These are phyloP conservation scores for Echinarachnius parma DNA, from an alignment of 53 echinoderm and acorn worm species.

Conservation along the genomic window DNA sequence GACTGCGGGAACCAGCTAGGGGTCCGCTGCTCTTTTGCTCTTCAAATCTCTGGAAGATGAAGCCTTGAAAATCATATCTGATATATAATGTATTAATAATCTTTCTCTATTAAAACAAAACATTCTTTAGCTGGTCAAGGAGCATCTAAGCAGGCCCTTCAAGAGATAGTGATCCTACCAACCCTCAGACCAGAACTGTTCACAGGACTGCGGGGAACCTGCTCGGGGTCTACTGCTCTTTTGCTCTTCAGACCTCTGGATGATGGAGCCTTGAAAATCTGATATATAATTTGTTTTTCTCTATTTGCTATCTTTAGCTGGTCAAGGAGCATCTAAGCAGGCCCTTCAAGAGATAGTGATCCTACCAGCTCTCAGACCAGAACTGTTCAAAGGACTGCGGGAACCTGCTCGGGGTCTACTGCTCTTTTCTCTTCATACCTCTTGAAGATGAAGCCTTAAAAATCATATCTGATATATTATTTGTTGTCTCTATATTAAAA, in stretches of 20 bases:
- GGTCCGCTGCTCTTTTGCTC: slow-evolving; percentile 74
- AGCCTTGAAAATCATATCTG: too few species aligned
- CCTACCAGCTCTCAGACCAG: slow-evolving; percentile 80
- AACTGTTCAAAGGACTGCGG: slow-evolving; percentile 85
- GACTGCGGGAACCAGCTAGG: slow-evolving; percentile 74
- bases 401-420: slow-evolving; percentile 88
- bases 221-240: slow-evolving; percentile 73
- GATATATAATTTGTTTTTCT: background rate
- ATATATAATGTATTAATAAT: too few species aligned
- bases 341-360: slow-evolving; percentile 92
- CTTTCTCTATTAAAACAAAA: too few species aligned
- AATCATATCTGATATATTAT: too few species aligned
- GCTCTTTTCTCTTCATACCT: slow-evolving; percentile 85
- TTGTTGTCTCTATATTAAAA: too few species aligned
- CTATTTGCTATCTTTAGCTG: slow-evolving; percentile 49
- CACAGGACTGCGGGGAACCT: slow-evolving; percentile 71
- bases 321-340: slow-evolving; percentile 83
- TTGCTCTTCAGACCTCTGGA: slow-evolving; percentile 76
- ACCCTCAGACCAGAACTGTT: slow-evolving; percentile 73
- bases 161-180: slow-evolving; percentile 80
- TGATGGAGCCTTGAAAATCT: slow-evolving; percentile 60
- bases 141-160: slow-evolving; percentile 66
- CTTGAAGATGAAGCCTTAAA: too few species aligned
- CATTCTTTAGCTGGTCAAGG: slow-evolving; percentile 81
- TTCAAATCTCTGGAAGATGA: too few species aligned